Evolutionary conservation across 2,888 invertebrate species (phyloP).

Genomic region (Lasioglossum oenotherae): DNA sequence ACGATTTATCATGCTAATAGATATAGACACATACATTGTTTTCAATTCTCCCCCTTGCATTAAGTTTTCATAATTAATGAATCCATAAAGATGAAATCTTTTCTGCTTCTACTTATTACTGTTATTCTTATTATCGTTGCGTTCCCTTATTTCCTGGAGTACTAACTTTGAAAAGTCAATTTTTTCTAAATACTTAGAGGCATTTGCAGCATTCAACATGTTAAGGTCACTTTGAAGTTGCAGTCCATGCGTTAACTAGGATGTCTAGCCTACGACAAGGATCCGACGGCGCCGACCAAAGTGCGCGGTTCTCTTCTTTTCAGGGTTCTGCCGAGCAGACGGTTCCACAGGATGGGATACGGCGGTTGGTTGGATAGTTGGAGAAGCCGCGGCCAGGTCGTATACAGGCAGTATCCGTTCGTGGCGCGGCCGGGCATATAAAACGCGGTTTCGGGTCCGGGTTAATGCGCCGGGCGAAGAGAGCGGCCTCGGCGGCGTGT

Average conservation of each 20-base stretch:
- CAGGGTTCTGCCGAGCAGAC: background rate
- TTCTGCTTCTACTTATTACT: background rate
- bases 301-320: background rate
- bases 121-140: background rate
- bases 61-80: background rate
- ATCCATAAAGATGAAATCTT: background rate
- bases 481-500: slow-evolving; percentile 68
- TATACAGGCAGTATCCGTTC: slow-evolving; percentile 37
- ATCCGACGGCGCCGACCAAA: background rate
- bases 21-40: background rate
- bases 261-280: background rate
- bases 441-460: slow-evolving; percentile 59
- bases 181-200: background rate
- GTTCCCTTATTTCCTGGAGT: too few relatives aligned
- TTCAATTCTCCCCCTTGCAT: background rate
- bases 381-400: background rate
- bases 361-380: background rate
- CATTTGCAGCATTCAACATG: background rate
- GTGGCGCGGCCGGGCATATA: slow-evolving; percentile 33
- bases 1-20: background rate
- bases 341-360: background rate
- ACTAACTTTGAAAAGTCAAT: background rate
- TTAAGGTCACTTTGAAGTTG: too few relatives aligned
- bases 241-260: background rate
- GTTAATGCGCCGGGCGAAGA: slow-evolving; percentile 55